Evolutionary conservation across 2,888 invertebrate genomes (phyloP).

Genomic region (Apamea epomidion): DNA sequence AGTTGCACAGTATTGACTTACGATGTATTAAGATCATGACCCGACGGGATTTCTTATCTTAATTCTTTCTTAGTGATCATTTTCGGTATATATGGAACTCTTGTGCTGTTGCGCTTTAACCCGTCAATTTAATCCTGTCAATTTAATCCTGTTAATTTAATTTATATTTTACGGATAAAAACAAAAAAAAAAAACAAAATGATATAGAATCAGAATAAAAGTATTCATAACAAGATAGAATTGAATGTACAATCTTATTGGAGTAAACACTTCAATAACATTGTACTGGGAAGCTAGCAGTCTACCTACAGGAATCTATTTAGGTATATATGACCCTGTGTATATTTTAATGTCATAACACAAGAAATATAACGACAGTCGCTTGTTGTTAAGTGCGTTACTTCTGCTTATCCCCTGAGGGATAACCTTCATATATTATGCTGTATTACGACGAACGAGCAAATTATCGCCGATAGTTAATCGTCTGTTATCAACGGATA

Average conservation of each 20-base stretch:
- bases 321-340: not conserved
- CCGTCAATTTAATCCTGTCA: too few relatives aligned
- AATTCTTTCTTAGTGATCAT: too few relatives aligned
- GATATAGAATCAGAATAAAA: not conserved
- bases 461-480: conserved; percentile 41
- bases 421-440: conserved; percentile 20
- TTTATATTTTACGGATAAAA: not conserved
- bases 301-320: not conserved
- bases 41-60: too few relatives aligned
- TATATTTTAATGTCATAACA: not conserved
- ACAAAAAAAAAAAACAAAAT: not conserved
- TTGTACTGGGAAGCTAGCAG: not conserved
- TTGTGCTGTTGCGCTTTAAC: too few relatives aligned
- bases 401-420: not conserved
- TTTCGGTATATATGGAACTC: too few relatives aligned
- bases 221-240: not conserved
- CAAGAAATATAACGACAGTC: not conserved
- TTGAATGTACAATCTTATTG: not conserved
- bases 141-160: not conserved
- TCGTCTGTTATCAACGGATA: conserved; percentile 54
- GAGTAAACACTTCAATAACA: not conserved
- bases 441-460: conserved; percentile 14
- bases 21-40: too few relatives aligned
- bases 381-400: not conserved
- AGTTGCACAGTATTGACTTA: too few relatives aligned